Conservation (phyloP, 2,797 vertebrate species). For the Alcedo atthis region DNA sequence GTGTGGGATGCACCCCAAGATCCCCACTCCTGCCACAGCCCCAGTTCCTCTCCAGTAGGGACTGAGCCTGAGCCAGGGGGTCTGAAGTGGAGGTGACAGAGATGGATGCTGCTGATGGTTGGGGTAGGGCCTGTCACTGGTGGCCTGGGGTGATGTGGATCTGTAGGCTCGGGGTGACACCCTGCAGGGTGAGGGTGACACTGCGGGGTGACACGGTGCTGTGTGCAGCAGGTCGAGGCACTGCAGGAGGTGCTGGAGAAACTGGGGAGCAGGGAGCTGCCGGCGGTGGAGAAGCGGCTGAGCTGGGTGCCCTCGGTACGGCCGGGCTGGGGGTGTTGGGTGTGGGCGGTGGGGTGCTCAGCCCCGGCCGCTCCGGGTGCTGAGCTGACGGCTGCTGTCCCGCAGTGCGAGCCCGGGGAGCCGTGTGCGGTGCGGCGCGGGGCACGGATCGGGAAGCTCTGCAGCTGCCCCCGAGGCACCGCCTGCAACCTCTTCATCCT, state of each 20-base stretch:
- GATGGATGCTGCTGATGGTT: not conserved
- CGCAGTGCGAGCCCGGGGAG: conserved; percentile 78
- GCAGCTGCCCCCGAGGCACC: conserved; percentile 79
- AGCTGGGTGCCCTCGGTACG: conserved; percentile 86
- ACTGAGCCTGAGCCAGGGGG: fast-evolving
- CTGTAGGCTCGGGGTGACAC: too few relatives aligned
- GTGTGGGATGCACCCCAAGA: not conserved
- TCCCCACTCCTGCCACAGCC: not conserved
- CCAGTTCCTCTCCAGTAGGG: not conserved
- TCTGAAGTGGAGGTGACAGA: fast-evolving
- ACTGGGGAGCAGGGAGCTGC: conserved; percentile 81
- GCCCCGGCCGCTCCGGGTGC: not conserved
- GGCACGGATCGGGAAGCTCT: conserved; percentile 79
- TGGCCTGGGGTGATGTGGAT: not conserved
- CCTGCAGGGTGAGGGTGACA: not conserved
- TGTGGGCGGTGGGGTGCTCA: not conserved
- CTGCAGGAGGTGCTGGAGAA: conserved; percentile 85
- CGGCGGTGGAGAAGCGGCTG: conserved; percentile 81
- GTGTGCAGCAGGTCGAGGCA: conserved; percentile 74
- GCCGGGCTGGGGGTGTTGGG: not conserved
- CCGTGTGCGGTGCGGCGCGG: conserved; percentile 82
- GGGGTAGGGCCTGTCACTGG: not conserved
- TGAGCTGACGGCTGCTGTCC: not conserved
- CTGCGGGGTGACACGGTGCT: not conserved
- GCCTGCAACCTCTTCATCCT: conserved; percentile 78